phyloP scores from a whole-genome alignment of 2,888 invertebrate species.

The Caenorhabditis wallacei region DNA sequence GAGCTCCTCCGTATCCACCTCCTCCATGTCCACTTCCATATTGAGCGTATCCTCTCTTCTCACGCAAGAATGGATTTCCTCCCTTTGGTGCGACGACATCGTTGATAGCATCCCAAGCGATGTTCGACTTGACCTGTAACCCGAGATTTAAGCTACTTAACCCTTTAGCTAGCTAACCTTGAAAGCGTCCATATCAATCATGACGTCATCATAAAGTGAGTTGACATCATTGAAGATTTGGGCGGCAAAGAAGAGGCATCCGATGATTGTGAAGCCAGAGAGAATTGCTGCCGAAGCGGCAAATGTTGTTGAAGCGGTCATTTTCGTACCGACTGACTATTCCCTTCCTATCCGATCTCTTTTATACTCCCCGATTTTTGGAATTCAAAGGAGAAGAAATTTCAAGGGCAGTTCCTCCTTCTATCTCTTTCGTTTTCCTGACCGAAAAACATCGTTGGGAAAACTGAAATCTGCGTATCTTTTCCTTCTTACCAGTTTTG shows the following conservation, averaged over 20 bases:
- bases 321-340: constrained; percentile 23
- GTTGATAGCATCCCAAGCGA: constrained; percentile 58
- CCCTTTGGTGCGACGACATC: constrained; percentile 52
- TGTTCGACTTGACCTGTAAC: constrained; percentile 58
- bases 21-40: constrained; percentile 51
- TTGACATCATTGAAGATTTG: constrained; percentile 69
- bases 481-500: constrained; percentile 11
- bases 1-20: constrained; percentile 46
- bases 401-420: constrained; percentile 37
- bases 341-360: neutral
- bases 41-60: constrained; percentile 57
- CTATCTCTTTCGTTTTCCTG: constrained; percentile 18
- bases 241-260: constrained; percentile 57
- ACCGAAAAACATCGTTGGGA: constrained; percentile 26
- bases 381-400: neutral
- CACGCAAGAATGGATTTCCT: constrained; percentile 50
- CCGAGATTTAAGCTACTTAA: neutral
- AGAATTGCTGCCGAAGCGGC: constrained; percentile 54
- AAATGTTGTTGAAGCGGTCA: constrained; percentile 58
- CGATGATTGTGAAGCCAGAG: constrained; percentile 55
- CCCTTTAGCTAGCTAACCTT: constrained; percentile 41
- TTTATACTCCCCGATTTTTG: constrained; percentile 8
- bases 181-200: constrained; percentile 64
- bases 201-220: constrained; percentile 60
- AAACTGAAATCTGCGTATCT: constrained; percentile 45